These are phyloP conservation scores for Eudemis profundana DNA, from an alignment of 2,888 invertebrate species.

Conservation along the genomic window DNA sequence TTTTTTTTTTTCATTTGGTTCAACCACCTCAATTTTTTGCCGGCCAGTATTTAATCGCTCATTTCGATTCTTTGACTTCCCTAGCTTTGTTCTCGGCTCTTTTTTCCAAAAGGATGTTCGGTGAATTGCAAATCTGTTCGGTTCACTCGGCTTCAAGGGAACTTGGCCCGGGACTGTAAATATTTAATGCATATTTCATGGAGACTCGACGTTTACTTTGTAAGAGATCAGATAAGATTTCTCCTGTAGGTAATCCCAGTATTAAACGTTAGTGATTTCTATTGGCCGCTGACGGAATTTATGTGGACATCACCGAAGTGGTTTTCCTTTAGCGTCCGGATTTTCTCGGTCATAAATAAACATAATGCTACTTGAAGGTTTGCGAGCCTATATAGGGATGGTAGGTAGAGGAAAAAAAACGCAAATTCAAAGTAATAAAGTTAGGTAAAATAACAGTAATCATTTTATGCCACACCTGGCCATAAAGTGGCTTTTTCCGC, in stretches of 20 bases:
- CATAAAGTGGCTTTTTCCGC: too few relatives aligned
- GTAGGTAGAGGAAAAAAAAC: neutral
- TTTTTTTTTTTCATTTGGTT: constrained; percentile 1
- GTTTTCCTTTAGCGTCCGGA: constrained; percentile 5
- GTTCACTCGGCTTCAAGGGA: constrained; percentile 78
- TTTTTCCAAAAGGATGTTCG: constrained; percentile 79
- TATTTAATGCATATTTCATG: constrained; percentile 85
- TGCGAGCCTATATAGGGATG: neutral
- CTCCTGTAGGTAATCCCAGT: constrained; percentile 59
- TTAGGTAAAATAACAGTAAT: too few relatives aligned
- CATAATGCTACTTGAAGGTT: constrained; percentile 5
- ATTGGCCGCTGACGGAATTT: constrained; percentile 23
- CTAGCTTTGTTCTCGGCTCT: constrained; percentile 70
- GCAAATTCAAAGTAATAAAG: neutral
- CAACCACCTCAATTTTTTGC: constrained; percentile 22
- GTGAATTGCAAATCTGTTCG: constrained; percentile 82
- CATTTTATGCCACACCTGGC: too few relatives aligned
- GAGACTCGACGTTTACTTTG: constrained; percentile 75
- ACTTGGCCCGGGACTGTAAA: constrained; percentile 75
- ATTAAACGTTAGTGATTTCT: constrained; percentile 51
- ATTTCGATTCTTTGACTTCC: constrained; percentile 70
- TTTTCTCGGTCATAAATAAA: constrained; percentile 13
- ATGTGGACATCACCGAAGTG: constrained; percentile 18
- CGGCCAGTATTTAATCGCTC: constrained; percentile 46
- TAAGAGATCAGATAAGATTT: constrained; percentile 74